Evolutionary conservation across 2,888 invertebrate genomes (phyloP), one percentile per base, ranked within the genome.

Genomic region (Habroteleia sp.): DNA sequence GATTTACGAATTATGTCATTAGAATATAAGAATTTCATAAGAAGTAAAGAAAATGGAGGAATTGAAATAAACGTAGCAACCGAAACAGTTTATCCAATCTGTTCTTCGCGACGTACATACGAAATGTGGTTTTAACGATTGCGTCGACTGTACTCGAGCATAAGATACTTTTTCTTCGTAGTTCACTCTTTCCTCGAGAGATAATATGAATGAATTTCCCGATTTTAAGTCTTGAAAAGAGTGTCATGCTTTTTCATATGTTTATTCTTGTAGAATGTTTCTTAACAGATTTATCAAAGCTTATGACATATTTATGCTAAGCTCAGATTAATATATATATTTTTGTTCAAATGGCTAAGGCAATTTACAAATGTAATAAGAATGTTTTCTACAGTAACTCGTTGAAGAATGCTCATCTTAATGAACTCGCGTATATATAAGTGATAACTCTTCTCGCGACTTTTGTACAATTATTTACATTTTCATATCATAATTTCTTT

Each of bases 61-160:
- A 60, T 46, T 41, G 46, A 50, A 39, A 31, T 56, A 46, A 56
- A 44, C 33, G 33, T 44, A 46, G 33, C 62, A 20, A 11, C 23
- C 10, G 17, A 17, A 42, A 52, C 42, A 50, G 33, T 60, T 69
- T 35, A 52, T 35, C 35, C 10, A 60, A 13, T 39, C 23, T 27
- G 31, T 29, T 33, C 10, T 39, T 39, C 27, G 10, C 4, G 31
- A 8, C 33, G 31, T 25, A 33, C 25, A 33, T 33, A 48, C 42
- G 37, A 37, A 68, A 41, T 58, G 58, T 35, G 50, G 41, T 50
- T 69, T 46, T 69, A 69, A 58, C 35, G 58, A 69, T 42, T 58
- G 46, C 58, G 41, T 41, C 41, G 33, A 39, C 29, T 13, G 27
- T 31, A 27, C 14, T 58, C 35, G 13, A 33, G 50, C 17, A 10